Evolutionary conservation across 2,797 vertebrate genomes (phyloP), one percentile per base, ranked within the genome.

Genomic region (Falco rusticolus): DNA sequence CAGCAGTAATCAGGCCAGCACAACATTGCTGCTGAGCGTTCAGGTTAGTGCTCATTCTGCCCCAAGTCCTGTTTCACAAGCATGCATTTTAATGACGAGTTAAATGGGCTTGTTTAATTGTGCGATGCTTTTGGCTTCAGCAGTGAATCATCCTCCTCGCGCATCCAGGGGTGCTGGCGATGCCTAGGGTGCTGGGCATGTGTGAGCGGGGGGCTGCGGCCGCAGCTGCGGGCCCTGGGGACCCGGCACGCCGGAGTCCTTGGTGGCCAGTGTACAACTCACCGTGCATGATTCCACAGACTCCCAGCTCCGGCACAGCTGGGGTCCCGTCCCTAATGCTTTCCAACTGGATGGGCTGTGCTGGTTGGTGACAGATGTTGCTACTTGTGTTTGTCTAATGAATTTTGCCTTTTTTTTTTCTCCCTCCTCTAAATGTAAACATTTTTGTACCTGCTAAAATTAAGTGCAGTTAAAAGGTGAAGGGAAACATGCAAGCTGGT

Each of bases 61-160:
- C 66, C 66, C 13, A 21, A 90, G 83, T 86, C 72, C 91, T 96
- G 65, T 96, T 94, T 93, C 70, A 60, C 92, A 91, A 87, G 68
- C 89, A 64, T 29, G 90, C 75, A 54, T 90, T 93, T 96, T 94
- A 91, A 94, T 66, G 91, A 77, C 1, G 26, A 86, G 78, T 82
- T 92, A 91, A 95, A 93, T 33, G 71, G 86, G 70, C 90, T 95
- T 54, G 65, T 85, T 96, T 94, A 97, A 96, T 95, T 80, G 81
- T 6, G 47, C 9, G 5, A 31, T 89, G 93, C 87, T 95, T 82
- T 95, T 64, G 88, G 94, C 93, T 78, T 61, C 8, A 12, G 16
- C 16, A n/a, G 70, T 96, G 96, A 97, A 57, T 97, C 96, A 96
- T 39, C 37, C 57, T 57, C 84, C 39, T n/a, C 3, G 21, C 2